A percentile compares a stretch with the other conserved stretches of the same genome.
phyloP scores from a whole-genome alignment of 2,797 vertebrate genomes.

The Dromococcyx pavoninus region DNA sequence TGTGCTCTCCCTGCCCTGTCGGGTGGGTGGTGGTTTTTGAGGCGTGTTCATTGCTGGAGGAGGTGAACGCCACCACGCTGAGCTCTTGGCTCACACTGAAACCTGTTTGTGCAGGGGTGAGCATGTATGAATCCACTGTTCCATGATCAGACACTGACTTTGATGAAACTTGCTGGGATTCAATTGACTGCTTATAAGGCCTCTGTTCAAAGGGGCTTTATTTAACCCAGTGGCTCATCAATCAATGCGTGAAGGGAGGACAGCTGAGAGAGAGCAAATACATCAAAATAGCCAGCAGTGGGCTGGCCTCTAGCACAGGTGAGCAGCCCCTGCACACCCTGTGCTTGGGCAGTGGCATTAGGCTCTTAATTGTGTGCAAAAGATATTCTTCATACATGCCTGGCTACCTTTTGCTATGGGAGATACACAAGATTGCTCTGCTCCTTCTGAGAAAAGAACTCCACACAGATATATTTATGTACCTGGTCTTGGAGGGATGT shows the following conservation, averaged over 20 bases:
- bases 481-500: not conserved
- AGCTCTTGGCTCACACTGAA: not conserved
- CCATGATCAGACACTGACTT: not conserved
- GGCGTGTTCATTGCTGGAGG: not conserved
- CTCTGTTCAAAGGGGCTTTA: not conserved
- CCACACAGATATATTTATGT: not conserved
- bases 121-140: no score
- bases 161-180: not conserved
- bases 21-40: not conserved
- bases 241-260: not conserved
- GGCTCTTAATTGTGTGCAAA: not conserved
- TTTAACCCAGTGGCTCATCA: not conserved
- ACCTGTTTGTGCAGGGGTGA: no score
- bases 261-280: not conserved
- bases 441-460: not conserved
- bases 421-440: not conserved
- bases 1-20: not conserved
- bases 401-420: not conserved
- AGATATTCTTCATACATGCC: not conserved
- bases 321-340: not conserved
- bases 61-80: fast-evolving
- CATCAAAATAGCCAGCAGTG: not conserved
- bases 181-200: not conserved
- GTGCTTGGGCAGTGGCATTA: not conserved
- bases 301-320: not conserved